Conservation (phyloP, 2,797 vertebrate genomes). For the Scleropages formosus region DNA sequence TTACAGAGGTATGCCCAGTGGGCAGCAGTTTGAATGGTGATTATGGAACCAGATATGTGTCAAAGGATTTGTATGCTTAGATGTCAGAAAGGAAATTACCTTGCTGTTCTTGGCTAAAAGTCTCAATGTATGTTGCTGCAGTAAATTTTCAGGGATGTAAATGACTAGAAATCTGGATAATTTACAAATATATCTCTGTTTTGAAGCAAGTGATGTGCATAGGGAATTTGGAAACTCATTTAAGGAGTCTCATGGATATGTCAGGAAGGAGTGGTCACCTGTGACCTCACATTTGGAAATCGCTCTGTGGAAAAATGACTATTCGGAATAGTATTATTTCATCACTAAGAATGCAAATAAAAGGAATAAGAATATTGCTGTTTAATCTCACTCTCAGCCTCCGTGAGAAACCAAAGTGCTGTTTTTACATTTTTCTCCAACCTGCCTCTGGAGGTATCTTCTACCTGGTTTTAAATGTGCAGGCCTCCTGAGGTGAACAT, state of each 20-base stretch:
- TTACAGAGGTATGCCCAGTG: no score
- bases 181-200: not conserved
- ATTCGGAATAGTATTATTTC: not conserved
- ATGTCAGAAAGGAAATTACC: no score
- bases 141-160: not conserved
- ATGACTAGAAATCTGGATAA: not conserved
- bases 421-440: not conserved
- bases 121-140: not conserved
- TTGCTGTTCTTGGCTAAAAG: no score
- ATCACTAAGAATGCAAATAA: not conserved
- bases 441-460: not conserved
- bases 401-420: not conserved
- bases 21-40: not conserved
- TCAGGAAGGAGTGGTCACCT: not conserved
- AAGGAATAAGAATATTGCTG: not conserved
- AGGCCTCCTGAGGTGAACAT: not conserved
- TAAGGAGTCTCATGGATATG: not conserved
- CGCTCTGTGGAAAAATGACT: not conserved
- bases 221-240: not conserved
- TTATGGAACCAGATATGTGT: not conserved
- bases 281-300: slow-evolving; percentile 3
- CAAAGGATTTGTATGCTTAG: no score
- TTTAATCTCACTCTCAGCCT: not conserved
- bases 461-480: not conserved
- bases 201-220: not conserved